These are phyloP conservation scores for Anolis sagrei DNA, from an alignment of 2,113 vertebrate genomes.

Conservation along the genomic window DNA sequence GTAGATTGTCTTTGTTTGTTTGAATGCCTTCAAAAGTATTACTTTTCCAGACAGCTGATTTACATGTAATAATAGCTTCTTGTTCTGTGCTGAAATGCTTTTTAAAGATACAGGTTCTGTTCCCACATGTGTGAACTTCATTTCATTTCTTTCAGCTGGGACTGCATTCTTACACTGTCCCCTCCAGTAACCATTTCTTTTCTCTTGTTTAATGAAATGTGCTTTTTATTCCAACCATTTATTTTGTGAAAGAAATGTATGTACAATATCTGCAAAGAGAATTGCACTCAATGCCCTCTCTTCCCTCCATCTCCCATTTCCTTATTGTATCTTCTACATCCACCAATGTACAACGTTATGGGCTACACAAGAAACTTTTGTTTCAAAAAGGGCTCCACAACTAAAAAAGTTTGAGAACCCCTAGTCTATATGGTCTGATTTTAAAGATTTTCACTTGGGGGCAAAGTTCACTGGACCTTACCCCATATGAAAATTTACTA, in stretches of 20 bases:
- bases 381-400: no score
- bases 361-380: no score
- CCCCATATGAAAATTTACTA: no score
- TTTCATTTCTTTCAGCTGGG: slow-evolving; percentile 55
- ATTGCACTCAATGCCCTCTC: no score
- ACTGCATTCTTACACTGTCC: slow-evolving; percentile 21
- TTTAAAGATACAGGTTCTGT: slow-evolving; percentile 45
- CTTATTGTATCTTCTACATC: no score
- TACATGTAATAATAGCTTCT: slow-evolving; percentile 63
- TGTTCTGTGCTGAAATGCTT: slow-evolving; percentile 49
- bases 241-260: background rate
- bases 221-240: background rate
- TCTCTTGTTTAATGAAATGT: slow-evolving; percentile 33
- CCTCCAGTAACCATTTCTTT: slow-evolving; percentile 33
- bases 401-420: no score
- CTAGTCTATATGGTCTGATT: background rate
- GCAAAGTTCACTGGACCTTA: background rate
- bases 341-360: no score
- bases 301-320: no score
- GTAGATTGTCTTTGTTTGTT: slow-evolving; percentile 66
- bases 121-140: slow-evolving; percentile 35
- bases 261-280: background rate
- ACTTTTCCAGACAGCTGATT: slow-evolving; percentile 66
- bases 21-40: slow-evolving; percentile 63
- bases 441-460: background rate